Evolutionary conservation across 2,797 vertebrate species (phyloP).

Genomic region (Gallinago nigripennis): DNA sequence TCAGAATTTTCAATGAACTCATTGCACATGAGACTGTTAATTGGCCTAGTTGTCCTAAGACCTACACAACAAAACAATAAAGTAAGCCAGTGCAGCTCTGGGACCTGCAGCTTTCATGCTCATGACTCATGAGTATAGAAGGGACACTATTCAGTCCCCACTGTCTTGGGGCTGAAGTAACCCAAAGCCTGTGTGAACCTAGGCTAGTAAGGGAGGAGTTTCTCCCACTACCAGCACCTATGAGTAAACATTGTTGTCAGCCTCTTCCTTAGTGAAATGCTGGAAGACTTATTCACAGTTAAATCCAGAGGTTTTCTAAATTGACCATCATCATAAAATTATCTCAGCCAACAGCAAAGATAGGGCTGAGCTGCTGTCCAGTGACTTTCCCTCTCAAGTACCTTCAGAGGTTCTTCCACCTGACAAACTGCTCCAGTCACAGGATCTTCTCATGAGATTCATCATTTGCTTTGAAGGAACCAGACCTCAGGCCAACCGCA

Average conservation of each 20-base stretch:
- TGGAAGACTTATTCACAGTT: not conserved
- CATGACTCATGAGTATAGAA: not conserved
- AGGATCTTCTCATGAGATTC: not conserved
- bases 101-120: not conserved
- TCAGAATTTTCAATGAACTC: not conserved
- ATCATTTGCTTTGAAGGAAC: not conserved
- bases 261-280: not conserved
- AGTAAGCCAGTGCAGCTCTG: not conserved
- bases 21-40: not conserved
- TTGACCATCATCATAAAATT: not conserved
- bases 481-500: accelerated
- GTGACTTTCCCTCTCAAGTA: not conserved
- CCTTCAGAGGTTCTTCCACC: not conserved
- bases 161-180: not conserved
- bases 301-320: not conserved
- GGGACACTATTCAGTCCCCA: not conserved
- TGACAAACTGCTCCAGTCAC: not conserved
- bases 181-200: not conserved
- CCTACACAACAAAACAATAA: not conserved
- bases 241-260: not conserved
- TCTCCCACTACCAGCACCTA: not conserved
- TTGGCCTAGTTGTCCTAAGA: not conserved
- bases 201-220: not conserved
- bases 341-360: not conserved
- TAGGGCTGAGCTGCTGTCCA: not conserved